Base-by-base conservation (phyloP, 2,113 vertebrate species). In the Heloderma charlesbogerti region DNA sequence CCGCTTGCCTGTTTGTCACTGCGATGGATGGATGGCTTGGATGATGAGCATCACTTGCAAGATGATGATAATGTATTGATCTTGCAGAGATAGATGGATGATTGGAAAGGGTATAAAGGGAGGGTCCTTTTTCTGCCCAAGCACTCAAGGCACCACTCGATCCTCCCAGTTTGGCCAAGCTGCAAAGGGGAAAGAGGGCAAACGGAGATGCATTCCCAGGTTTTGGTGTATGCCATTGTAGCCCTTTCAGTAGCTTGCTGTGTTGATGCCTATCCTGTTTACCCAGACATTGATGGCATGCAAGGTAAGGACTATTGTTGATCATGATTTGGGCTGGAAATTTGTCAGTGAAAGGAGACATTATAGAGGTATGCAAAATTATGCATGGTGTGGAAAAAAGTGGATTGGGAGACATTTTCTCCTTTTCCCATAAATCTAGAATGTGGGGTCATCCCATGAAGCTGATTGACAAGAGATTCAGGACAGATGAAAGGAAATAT, bases 21-120 rank as follows among this genome's bases (percentile, higher is more conserved):
- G 96, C 96, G 94, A 96, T 94, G 94, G 96, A 97, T 97, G 97
- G 97, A 96, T 94, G 94, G 84, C 87, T 40, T 78, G 95, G 95
- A 43, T 81, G 86, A 67, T 75, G 84, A 91, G 72, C 54, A n/a
- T 37, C 96, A 93, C 95, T 96, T 94, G 80, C 95, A 95, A 97
- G 97, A 95, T 94, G 96, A 96, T 95, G 96, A 97, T 95, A 97
- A 94, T 88, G 77, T 95, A 98, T 98, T 90, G 97, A 98, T 97
- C 91, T 48, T 80, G 25, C 57, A 16, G 54, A 89, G 80, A 74
- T 84, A 5, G 57, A 86, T 43, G 75, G 67, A 15, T 25, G 16
- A n/a, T 34, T 7, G 34, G n/a, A 83, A 31, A 87, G 80, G 78
- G 31, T 90, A 86, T 94, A 93, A 92, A 92, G 91, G 60, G 81